Percentiles rank a stretch among this genome's conserved stretches.
phyloP scores from a whole-genome alignment of 2,797 vertebrate genomes.

The Enteromius trimaculatus region DNA sequence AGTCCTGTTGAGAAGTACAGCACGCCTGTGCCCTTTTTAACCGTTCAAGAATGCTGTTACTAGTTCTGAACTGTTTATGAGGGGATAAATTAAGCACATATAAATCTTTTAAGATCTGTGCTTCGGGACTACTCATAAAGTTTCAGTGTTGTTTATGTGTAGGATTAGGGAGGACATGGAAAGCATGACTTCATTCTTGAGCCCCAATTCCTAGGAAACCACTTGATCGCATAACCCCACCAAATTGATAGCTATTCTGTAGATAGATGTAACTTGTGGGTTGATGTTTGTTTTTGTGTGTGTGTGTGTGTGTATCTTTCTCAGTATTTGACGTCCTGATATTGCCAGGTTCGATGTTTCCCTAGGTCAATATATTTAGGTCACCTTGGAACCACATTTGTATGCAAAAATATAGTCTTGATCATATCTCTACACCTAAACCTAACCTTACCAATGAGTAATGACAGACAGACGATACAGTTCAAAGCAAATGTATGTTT shows the following conservation, averaged over 20 bases:
- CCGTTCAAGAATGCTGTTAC: neutral
- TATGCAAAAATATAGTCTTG: no score
- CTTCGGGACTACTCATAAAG: neutral
- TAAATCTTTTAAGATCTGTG: neutral
- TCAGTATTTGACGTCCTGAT: neutral
- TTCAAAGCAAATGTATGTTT: neutral
- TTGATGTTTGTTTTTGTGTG: no score
- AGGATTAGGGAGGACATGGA: neutral
- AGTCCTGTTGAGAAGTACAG: neutral
- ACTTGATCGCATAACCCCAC: neutral
- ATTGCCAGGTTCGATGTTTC: no score
- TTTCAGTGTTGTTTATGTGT: slow-evolving; percentile 1
- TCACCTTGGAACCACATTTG: no score
- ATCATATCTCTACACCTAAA: no score
- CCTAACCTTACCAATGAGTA: no score
- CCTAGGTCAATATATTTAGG: no score
- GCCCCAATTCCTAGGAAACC: neutral
- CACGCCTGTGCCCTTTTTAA: neutral
- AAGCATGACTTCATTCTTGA: slow-evolving; percentile 20
- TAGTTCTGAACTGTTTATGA: slow-evolving; percentile 8
- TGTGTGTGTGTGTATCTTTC: neutral
- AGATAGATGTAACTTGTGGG: no score
- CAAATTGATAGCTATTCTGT: neutral
- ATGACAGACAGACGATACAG: neutral
- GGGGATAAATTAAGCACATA: neutral